Conservation (phyloP, 2,113 vertebrate genomes). For the Stigmatopora nigra region DNA sequence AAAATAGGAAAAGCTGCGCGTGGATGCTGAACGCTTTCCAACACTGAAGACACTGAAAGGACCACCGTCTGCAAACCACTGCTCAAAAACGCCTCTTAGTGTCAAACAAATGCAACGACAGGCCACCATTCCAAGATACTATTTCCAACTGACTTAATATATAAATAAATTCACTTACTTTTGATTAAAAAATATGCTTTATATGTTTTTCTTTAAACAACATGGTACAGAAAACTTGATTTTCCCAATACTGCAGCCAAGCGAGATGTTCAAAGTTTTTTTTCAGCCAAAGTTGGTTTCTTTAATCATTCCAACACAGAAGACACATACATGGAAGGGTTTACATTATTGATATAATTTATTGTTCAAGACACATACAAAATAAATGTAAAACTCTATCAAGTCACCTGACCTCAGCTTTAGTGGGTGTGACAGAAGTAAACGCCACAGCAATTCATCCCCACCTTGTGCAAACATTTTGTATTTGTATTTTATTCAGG, state of each 20-base stretch:
- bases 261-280: conserved; percentile 14
- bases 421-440: conserved; percentile 11
- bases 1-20: background rate
- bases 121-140: background rate
- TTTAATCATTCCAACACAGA: background rate
- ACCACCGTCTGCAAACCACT: background rate
- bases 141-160: too few species aligned
- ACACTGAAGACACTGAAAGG: background rate
- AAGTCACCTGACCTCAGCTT: background rate
- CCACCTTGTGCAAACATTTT: conserved; percentile 31
- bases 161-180: too few species aligned
- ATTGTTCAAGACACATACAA: background rate
- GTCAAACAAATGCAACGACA: background rate
- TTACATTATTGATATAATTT: background rate
- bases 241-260: background rate
- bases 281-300: background rate
- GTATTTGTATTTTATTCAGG: conserved; percentile 12
- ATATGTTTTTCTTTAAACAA: conserved; percentile 8
- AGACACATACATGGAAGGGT: background rate
- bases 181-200: background rate
- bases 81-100: conserved; percentile 44
- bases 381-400: background rate
- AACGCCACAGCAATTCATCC: background rate
- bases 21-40: conserved; percentile 11
- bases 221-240: conserved; percentile 5